Conservation (phyloP, 2,113 vertebrate species). For the Psittacus erithacus region DNA sequence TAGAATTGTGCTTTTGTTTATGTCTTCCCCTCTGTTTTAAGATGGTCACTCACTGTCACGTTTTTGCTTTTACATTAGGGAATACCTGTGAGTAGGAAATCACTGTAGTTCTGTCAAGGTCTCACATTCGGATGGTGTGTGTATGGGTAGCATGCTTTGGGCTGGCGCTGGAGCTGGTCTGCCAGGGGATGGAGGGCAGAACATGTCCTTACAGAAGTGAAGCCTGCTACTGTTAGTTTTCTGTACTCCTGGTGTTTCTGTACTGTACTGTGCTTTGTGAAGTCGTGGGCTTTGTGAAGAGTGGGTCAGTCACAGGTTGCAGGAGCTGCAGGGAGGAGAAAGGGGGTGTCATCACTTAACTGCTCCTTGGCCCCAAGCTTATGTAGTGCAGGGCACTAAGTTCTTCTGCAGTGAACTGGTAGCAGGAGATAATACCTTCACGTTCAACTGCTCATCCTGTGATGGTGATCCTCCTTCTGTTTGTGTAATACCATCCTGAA, state of each 20-base stretch:
- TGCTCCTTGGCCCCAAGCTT: background rate
- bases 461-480: background rate
- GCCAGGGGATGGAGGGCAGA: background rate
- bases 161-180: background rate
- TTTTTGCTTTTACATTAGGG: background rate
- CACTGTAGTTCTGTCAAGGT: background rate
- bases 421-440: background rate
- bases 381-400: background rate
- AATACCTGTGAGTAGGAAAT: background rate
- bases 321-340: background rate
- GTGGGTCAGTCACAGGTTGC: background rate
- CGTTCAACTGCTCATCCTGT: background rate
- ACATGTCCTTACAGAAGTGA: accelerated
- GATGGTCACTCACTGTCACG: background rate
- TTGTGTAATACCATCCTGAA: background rate
- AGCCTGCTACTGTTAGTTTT: background rate
- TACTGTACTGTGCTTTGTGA: background rate
- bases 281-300: background rate
- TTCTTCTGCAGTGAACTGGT: background rate
- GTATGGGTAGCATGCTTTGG: background rate
- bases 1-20: accelerated
- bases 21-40: background rate
- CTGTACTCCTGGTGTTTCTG: background rate
- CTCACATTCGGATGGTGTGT: background rate
- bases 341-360: accelerated